A percentile compares a stretch with the other conserved stretches of the same genome.
Conservation (phyloP, 2,797 vertebrate species). For the Lophius americanus region DNA sequence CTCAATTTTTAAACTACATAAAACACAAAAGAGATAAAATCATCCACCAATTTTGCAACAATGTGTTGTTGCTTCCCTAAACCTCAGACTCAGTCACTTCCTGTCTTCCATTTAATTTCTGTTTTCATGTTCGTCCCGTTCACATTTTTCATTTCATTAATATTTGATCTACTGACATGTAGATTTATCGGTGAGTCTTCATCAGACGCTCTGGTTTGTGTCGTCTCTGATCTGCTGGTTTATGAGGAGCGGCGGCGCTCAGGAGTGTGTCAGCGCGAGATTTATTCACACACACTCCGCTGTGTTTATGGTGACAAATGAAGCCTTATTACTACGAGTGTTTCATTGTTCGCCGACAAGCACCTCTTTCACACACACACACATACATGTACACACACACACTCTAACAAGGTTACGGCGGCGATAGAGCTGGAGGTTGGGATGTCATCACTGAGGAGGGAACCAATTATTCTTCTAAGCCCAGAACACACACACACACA, state of each 20-base stretch:
- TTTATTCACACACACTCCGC: conserved; percentile 6
- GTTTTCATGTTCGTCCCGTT: background rate
- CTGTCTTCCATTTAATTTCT: too few species aligned
- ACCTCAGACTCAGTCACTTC: too few species aligned
- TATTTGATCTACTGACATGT: too few species aligned
- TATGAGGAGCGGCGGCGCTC: conserved; percentile 35
- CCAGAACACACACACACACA: conserved; percentile 7
- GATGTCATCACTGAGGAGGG: conserved; percentile 54
- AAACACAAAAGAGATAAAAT: too few species aligned
- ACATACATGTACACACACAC: conserved; percentile 5
- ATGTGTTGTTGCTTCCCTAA: too few species aligned
- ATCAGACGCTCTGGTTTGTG: too few species aligned
- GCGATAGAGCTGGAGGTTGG: conserved; percentile 38
- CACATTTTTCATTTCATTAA: background rate
- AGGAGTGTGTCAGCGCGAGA: conserved; percentile 20
- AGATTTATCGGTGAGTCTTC: too few species aligned
- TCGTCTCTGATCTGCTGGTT: conserved; percentile 52
- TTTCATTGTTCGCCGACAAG: conserved; percentile 52
- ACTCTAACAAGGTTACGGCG: conserved; percentile 74
- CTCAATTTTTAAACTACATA: too few species aligned
- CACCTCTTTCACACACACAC: conserved; percentile 18
- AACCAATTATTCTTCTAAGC: conserved; percentile 58
- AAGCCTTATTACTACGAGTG: conserved; percentile 63
- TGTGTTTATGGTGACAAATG: conserved; percentile 74
- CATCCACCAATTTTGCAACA: too few species aligned